These are phyloP conservation scores for Amphiprion percula DNA, from an alignment of 2,113 vertebrate species.

Conservation along the genomic window DNA sequence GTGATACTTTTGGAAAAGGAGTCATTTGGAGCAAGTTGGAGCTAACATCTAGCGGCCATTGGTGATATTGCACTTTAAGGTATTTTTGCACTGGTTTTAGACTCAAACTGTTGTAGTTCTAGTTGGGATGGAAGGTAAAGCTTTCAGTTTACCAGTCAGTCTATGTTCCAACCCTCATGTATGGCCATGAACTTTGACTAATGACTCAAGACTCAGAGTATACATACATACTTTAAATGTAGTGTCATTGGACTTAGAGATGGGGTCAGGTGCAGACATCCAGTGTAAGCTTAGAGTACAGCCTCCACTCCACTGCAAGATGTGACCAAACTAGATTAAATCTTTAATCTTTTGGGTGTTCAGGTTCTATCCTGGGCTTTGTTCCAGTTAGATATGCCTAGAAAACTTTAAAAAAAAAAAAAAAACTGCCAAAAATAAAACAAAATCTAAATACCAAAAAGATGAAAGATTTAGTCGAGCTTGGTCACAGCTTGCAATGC, in stretches of 20 bases:
- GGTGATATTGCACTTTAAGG: neutral
- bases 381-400: no score
- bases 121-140: neutral
- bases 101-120: no score
- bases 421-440: no score
- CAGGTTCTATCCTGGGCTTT: no score
- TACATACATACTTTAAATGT: neutral
- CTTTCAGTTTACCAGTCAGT: neutral
- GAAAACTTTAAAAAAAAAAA: no score
- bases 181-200: neutral
- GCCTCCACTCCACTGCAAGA: neutral
- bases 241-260: no score
- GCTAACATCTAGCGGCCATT: no score
- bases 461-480: neutral
- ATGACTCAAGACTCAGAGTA: neutral
- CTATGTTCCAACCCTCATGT: neutral
- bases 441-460: neutral
- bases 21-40: no score
- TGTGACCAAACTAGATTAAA: no score
- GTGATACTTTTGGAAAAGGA: neutral
- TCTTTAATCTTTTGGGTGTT: no score
- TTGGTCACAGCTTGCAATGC: neutral
- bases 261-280: no score
- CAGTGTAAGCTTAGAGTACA: no score
- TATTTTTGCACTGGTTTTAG: neutral